Evolutionary conservation across 1,140 invertebrate species (phyloP).

Genomic region (Goniozus legneri): DNA sequence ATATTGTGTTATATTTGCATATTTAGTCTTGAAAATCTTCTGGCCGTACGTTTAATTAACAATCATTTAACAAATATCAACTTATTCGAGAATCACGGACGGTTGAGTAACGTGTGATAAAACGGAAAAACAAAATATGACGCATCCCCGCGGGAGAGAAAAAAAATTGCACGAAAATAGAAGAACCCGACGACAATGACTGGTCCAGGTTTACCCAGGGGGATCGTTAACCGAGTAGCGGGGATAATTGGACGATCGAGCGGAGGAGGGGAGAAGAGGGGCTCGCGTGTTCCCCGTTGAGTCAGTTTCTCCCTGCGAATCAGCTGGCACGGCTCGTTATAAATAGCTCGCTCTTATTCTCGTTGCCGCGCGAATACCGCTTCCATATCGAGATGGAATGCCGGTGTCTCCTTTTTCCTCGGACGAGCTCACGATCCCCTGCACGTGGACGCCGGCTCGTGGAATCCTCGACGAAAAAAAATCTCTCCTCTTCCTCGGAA

Average conservation of each 20-base stretch:
- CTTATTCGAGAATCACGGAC: no score
- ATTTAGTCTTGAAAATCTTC: no score
- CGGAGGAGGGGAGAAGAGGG: not conserved
- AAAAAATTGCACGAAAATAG: not conserved
- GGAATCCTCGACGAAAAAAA: no score
- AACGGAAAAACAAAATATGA: not conserved
- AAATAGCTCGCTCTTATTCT: slow-evolving; percentile 33
- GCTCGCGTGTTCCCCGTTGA: slow-evolving; percentile 18
- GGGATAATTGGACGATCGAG: slow-evolving; percentile 20
- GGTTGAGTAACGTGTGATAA: not conserved
- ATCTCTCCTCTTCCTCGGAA: no score
- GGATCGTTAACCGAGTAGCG: slow-evolving; percentile 19
- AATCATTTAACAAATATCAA: no score
- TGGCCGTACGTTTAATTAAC: no score
- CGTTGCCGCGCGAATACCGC: slow-evolving; percentile 24
- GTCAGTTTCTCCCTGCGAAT: no score
- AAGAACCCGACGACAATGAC: slow-evolving; percentile 6
- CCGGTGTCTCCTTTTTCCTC: not conserved
- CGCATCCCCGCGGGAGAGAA: no score
- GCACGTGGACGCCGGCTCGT: slow-evolving; percentile 6
- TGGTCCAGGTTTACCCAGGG: no score
- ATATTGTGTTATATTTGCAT: no score
- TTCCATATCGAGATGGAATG: slow-evolving; percentile 25
- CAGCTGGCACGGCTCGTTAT: slow-evolving; percentile 30
- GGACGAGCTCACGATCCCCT: slow-evolving; percentile 2